These are phyloP conservation scores for Clusia tigrina DNA, from an alignment of 2,888 invertebrate species.

Conservation along the genomic window DNA sequence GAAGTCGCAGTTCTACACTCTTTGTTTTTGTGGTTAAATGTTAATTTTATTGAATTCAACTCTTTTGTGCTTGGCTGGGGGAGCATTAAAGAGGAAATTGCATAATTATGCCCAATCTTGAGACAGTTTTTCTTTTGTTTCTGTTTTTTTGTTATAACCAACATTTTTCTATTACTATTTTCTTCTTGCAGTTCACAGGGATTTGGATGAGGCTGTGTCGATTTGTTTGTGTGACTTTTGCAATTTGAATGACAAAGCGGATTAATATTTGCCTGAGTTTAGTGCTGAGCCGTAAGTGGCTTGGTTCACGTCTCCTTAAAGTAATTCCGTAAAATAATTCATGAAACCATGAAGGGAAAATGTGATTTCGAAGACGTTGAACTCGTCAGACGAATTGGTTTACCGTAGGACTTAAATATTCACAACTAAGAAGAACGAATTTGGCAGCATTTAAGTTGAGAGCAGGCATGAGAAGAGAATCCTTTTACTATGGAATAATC, in stretches of 20 bases:
- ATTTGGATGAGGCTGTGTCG: neutral
- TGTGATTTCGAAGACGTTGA: too few relatives aligned
- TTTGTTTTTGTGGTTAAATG: slow-evolving; percentile 57
- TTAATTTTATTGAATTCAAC: slow-evolving; percentile 59
- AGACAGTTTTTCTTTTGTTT: slow-evolving; percentile 42
- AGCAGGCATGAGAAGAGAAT: too few relatives aligned
- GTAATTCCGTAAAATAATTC: too few relatives aligned
- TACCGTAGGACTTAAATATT: too few relatives aligned
- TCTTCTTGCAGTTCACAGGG: slow-evolving; percentile 15
- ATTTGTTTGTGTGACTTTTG: slow-evolving; percentile 28
- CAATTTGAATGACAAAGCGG: slow-evolving; percentile 36
- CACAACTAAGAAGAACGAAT: too few relatives aligned
- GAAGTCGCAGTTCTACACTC: slow-evolving; percentile 25
- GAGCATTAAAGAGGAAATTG: slow-evolving; percentile 50
- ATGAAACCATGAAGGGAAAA: too few relatives aligned
- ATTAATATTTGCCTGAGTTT: slow-evolving; percentile 30
- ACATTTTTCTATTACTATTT: slow-evolving; percentile 4
- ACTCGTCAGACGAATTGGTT: too few relatives aligned
- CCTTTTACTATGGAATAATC: too few relatives aligned
- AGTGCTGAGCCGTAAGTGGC: too few relatives aligned
- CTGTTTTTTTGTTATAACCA: neutral
- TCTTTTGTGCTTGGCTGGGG: slow-evolving; percentile 47
- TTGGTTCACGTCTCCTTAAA: too few relatives aligned
- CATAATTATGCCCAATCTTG: slow-evolving; percentile 59
- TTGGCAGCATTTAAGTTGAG: too few relatives aligned